Conservation (phyloP, 1,140 invertebrate genomes). For the Cydia pomonella region DNA sequence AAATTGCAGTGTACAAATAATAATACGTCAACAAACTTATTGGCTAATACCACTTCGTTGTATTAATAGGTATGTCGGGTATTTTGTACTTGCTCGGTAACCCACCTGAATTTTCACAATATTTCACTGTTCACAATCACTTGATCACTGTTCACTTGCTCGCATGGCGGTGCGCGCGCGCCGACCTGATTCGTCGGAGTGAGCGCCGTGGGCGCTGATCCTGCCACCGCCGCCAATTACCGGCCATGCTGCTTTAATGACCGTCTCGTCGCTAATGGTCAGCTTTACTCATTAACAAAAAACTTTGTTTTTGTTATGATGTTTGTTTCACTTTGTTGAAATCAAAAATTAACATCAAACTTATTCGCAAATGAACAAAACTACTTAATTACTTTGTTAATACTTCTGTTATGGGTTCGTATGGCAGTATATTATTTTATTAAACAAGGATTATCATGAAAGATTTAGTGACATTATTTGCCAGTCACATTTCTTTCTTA, state of each 20-base stretch:
- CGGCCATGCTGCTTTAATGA: conserved; percentile 57
- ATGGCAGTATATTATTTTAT: no score
- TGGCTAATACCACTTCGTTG: background rate
- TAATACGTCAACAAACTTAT: background rate
- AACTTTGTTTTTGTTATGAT: conserved; percentile 11
- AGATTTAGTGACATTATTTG: no score
- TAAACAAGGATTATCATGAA: background rate
- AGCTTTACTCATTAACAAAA: conserved; percentile 21
- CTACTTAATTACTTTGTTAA: background rate
- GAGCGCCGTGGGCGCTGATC: conserved; percentile 66
- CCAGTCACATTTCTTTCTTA: background rate
- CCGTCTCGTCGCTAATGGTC: conserved; percentile 33
- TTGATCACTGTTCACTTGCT: conserved; percentile 54
- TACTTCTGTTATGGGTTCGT: background rate
- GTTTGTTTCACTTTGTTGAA: background rate
- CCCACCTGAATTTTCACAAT: conserved; percentile 36
- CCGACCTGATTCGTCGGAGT: conserved; percentile 56
- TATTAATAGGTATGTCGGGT: background rate
- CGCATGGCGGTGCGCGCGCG: conserved; percentile 52
- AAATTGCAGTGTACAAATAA: conserved; percentile 10
- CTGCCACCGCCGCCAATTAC: conserved; percentile 44
- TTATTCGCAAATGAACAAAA: background rate
- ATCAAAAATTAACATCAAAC: background rate
- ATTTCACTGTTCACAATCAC: conserved; percentile 53
- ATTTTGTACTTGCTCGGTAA: conserved; percentile 10